Evolutionary conservation across 2,797 vertebrate species (phyloP).

Genomic region (Neopelma chrysocephalum): DNA sequence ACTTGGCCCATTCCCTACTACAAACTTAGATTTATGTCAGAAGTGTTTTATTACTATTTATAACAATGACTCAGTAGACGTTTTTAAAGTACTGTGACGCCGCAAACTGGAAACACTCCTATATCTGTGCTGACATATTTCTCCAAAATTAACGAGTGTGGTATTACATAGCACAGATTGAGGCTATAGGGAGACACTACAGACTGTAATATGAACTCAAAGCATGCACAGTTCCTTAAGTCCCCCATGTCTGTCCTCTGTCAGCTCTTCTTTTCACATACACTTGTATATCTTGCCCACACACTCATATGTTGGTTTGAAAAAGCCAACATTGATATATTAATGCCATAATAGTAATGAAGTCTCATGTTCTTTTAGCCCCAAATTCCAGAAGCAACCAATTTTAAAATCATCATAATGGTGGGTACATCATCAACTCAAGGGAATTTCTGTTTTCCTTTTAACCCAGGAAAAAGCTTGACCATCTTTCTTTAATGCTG

Average conservation of each 20-base stretch:
- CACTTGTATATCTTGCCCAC: background rate
- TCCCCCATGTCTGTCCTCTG: background rate
- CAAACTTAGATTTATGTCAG: background rate
- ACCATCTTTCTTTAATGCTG: constrained; percentile 76
- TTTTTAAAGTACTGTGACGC: background rate
- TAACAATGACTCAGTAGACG: background rate
- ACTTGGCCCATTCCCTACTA: background rate
- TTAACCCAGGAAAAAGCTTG: constrained; percentile 67
- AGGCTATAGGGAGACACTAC: background rate
- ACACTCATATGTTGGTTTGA: background rate
- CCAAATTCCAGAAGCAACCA: background rate
- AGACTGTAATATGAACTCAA: background rate
- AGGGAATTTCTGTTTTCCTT: constrained; percentile 70
- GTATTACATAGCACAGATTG: background rate
- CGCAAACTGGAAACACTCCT: constrained; percentile 5
- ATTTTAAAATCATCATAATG: constrained; percentile 58
- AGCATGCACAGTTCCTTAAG: background rate
- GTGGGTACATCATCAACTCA: constrained; percentile 31
- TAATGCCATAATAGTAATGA: constrained; percentile 18
- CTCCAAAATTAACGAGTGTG: background rate
- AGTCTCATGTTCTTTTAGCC: constrained; percentile 2
- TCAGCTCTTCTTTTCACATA: background rate
- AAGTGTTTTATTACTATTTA: constrained; percentile 22
- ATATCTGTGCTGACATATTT: background rate
- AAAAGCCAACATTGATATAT: background rate